Evolutionary conservation across 2,797 vertebrate genomes (phyloP).

Genomic region (Morelia viridis): DNA sequence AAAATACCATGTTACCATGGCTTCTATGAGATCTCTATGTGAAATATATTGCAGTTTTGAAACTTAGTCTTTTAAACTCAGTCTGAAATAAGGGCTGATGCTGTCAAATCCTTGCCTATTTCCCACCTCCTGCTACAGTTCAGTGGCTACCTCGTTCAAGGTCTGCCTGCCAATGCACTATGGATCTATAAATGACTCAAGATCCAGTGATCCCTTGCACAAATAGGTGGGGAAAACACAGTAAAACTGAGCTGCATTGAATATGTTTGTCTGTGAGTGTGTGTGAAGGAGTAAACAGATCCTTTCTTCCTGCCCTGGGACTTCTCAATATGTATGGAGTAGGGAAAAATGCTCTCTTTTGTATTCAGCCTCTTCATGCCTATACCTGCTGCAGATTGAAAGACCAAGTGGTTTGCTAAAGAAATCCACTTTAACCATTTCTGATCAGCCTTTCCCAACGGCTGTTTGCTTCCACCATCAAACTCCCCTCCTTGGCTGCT

Average conservation of each 20-base stretch:
- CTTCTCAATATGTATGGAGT: accelerated
- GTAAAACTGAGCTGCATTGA: neutral
- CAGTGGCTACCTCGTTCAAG: neutral
- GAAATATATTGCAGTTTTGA: neutral
- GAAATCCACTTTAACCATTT: constrained; percentile 51
- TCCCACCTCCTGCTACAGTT: neutral
- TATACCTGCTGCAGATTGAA: constrained; percentile 63
- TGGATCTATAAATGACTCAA: neutral
- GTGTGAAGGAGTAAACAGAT: neutral
- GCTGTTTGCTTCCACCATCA: constrained; percentile 15
- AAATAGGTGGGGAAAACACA: too few species aligned
- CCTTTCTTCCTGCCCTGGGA: neutral
- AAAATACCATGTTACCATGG: too few species aligned
- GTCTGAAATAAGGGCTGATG: neutral
- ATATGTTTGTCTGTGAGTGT: neutral
- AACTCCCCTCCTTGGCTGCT: neutral
- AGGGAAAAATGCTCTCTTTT: neutral
- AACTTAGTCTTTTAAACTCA: neutral
- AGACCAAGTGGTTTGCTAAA: constrained; percentile 26
- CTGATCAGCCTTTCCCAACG: constrained; percentile 26
- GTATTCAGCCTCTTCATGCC: constrained; percentile 16
- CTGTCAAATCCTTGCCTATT: neutral
- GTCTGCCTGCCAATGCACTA: too few species aligned
- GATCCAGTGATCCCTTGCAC: neutral
- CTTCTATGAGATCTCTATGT: too few species aligned